Evolutionary conservation across 1,140 invertebrate genomes (phyloP), one percentile per base, ranked within the genome.

Genomic region (Drosophila ercepeae): DNA sequence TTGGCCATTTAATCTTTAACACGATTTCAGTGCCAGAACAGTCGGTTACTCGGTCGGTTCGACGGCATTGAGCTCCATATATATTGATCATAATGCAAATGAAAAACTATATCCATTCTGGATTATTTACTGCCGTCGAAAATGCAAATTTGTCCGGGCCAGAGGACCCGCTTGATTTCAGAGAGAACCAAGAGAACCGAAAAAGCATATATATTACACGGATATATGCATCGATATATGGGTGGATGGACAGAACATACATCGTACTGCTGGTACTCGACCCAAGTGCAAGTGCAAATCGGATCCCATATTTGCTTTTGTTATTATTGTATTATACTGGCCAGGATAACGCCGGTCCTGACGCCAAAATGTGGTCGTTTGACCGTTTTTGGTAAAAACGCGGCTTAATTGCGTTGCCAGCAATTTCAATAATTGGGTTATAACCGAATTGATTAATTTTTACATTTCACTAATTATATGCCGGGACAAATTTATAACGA

Each of bases 271-370:
- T 18, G 34, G 32, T 8, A 45, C 19, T 45, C 48, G 49, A 41
- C 71, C 76, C 71, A 45, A 42, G 14, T 16, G 39, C 71, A 45
- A 42, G 14, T 16, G 39, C 55, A 86, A 81, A 79, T 86, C 72
- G 54, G 60, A 76, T 72, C 67, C 50, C 54, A 51, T 75, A 63
- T 79, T 86, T 72, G 79, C 48, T 32, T 81, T 86, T 86, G 72
- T 69, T 79, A 86, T 83, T 84, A 83, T 83, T 84, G 75, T 84
- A 83, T 83, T 84, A 79, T 86, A 81, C 78, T 84, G 51, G 49
- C 18, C 14, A 9, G 49, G 32, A 52, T 48, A 48, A 14, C 45
- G 23, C 51, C 68, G 65, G 65, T 74, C 61, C 57, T 58, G 39
- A 36, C 25, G 45, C 44, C 72, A 45, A 67, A 42, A 58, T 54